A percentile compares a stretch with the other conserved stretches of the same genome.
Conservation (phyloP, 2,113 vertebrate genomes). For the Alosa alosa region DNA sequence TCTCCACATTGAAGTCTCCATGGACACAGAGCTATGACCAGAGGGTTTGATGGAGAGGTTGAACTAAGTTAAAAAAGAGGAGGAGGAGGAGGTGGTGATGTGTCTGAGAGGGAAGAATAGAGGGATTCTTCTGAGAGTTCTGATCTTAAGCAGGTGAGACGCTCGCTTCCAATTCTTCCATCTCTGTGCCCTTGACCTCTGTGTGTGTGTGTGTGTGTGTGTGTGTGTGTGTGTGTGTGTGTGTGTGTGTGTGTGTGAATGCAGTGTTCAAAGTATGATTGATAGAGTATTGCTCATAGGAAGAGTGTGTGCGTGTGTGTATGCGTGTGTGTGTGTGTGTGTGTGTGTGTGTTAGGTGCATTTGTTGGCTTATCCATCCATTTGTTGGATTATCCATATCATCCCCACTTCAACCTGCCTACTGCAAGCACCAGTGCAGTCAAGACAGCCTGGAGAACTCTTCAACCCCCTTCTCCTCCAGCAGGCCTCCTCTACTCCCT, state of each 20-base stretch:
- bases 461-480: background rate
- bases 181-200: background rate
- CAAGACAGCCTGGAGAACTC: background rate
- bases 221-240: slow-evolving; percentile 20
- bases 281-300: background rate
- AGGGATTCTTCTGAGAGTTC: background rate
- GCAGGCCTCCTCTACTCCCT: background rate
- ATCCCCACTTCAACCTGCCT: background rate
- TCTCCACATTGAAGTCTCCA: background rate
- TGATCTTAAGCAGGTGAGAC: background rate
- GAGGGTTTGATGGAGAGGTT: background rate
- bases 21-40: background rate
- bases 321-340: slow-evolving; percentile 7
- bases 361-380: too few species aligned
- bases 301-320: background rate
- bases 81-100: background rate
- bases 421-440: background rate
- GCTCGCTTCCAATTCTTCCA: background rate
- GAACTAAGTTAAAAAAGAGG: background rate
- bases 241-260: slow-evolving; percentile 10
- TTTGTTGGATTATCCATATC: too few species aligned
- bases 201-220: slow-evolving; percentile 16
- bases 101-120: background rate
- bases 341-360: background rate
- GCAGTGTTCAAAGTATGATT: background rate